phyloP scores from a whole-genome alignment of 2,113 vertebrate species.

The Lates calcarifer region DNA sequence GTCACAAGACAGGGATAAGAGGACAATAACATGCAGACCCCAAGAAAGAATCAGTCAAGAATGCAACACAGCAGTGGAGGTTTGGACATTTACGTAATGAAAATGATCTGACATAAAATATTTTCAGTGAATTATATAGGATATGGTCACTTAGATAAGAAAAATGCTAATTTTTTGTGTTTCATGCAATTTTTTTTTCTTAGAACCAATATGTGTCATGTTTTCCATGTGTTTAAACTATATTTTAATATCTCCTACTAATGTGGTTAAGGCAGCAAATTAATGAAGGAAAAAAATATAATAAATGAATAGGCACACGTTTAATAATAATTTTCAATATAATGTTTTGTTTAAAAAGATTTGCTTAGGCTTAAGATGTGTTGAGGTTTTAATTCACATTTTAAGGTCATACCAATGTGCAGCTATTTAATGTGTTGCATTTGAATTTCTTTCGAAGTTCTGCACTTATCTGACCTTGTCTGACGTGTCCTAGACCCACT shows the following conservation, averaged over 20 bases:
- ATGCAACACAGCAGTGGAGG: conserved; percentile 5
- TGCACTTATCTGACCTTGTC: background rate
- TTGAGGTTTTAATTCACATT: no score
- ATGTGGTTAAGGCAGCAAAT: background rate
- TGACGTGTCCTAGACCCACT: background rate
- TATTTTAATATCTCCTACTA: background rate
- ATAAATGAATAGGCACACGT: background rate
- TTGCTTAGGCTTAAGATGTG: no score
- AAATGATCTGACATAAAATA: conserved; percentile 41
- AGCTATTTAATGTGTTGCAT: background rate
- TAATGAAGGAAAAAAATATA: background rate
- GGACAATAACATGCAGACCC: conserved; percentile 44
- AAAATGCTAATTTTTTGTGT: background rate
- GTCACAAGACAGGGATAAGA: conserved; percentile 46
- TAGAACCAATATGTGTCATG: background rate
- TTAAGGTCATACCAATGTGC: background rate
- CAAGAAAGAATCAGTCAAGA: conserved; percentile 55
- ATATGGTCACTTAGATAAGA: conserved; percentile 18
- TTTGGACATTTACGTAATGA: conserved; percentile 33
- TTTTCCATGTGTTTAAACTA: background rate
- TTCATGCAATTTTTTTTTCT: background rate
- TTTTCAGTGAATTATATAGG: conserved; percentile 49
- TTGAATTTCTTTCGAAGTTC: background rate
- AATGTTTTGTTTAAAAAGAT: background rate
- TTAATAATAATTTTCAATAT: background rate